phyloP scores from a whole-genome alignment of 2,797 vertebrate species.

The Phataginus tricuspis region DNA sequence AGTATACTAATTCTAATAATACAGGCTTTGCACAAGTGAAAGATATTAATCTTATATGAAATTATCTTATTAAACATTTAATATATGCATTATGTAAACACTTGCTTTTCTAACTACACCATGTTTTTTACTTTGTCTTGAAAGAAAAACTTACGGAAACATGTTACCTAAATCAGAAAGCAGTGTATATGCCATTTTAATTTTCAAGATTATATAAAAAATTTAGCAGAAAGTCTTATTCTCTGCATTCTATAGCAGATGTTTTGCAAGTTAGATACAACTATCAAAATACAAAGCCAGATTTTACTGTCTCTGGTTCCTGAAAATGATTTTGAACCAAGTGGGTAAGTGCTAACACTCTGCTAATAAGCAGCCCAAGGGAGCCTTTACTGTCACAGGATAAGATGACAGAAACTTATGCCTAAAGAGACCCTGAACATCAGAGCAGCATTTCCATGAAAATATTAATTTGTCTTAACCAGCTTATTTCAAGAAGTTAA shows the following conservation, averaged over 20 bases:
- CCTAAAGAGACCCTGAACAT: constrained; percentile 12
- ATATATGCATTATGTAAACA: constrained; percentile 19
- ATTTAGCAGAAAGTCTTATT: constrained; percentile 8
- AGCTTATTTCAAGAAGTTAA: constrained; percentile 12
- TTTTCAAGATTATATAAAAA: neutral
- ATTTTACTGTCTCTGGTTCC: constrained; percentile 46
- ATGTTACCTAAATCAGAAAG: neutral
- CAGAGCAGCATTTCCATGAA: constrained; percentile 20
- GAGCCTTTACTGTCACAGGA: neutral
- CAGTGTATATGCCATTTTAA: neutral
- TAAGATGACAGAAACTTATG: neutral
- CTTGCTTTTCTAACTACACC: neutral
- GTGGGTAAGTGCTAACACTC: neutral
- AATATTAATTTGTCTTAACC: constrained; percentile 9
- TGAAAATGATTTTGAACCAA: constrained; percentile 46
- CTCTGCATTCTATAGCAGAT: constrained; percentile 13
- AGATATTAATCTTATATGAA: constrained; percentile 46
- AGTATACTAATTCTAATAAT: constrained; percentile 1
- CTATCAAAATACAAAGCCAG: constrained; percentile 2
- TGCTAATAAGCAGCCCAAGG: neutral
- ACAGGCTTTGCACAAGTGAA: constrained; percentile 23
- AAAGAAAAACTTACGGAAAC: neutral
- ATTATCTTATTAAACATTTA: constrained; percentile 21
- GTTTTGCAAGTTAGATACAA: neutral
- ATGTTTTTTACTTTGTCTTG: constrained; percentile 37